Evolutionary conservation across 2,113 vertebrate genomes (phyloP), one percentile per base, ranked within the genome.

Genomic region (Tragulus kanchil): DNA sequence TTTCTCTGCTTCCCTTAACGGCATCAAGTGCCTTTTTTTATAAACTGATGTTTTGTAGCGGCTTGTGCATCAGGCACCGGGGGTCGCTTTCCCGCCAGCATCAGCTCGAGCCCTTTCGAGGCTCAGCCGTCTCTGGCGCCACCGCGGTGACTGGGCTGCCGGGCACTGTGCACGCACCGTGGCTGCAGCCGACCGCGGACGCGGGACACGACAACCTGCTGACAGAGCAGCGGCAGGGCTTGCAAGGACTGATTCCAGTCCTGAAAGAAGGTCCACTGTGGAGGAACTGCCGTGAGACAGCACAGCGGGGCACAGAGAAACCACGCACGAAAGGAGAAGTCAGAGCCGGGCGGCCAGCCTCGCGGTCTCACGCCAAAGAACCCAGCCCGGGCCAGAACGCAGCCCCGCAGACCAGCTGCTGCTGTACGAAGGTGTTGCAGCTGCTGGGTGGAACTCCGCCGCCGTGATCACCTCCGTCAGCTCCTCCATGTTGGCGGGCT

Each of bases 401-500:
- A n/a, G n/a, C n/a, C n/a, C n/a, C n/a, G n/a, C n/a, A n/a, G n/a
- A n/a, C n/a, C n/a, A n/a, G 97, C 99, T 99, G 98, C 99, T 99
- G 99, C 99, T 99, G 99, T 99, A 99, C 4, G 86, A 99, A 99
- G 0, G 99, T 99, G 98, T 99, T 99, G 97, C 99, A 99, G 97
- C 99, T 99, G 97, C 99, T 99, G 3, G 99, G 96, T 99, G 99
- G 97, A 99, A 99, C 98, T 99, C 99, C 0, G 99, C 99, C 0
- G 99, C 99, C 0, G 99, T 99, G 97, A 99, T 99, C 97, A 99
- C 99, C 97, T 99, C 99, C 0, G 99, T 99, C 96, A 99, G 98
- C 98, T 99, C 99, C 94, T 99, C 99, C 99, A 99, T 99, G 97
- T 99, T 99, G 96, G 99, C 99, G 93, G 99, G 99, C 95, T 99